Percentiles rank a stretch among this genome's conserved stretches.
phyloP scores from a whole-genome alignment of 2,113 vertebrate species.

The Xiphophorus couchianus region DNA sequence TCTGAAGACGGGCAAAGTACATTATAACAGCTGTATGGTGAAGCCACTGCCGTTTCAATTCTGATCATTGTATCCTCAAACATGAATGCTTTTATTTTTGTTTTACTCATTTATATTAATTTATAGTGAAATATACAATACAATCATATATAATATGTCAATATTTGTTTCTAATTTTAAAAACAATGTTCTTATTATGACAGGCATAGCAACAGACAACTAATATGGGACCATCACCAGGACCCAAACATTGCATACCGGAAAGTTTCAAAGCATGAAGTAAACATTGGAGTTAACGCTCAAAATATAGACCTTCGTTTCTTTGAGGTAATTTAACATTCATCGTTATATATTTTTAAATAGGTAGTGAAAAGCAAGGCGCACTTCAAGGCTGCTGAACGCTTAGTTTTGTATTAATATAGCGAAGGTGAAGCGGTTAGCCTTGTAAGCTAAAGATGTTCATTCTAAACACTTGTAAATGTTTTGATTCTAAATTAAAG shows the following conservation, averaged over 20 bases:
- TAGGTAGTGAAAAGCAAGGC: accelerated
- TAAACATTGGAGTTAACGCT: constrained; percentile 58
- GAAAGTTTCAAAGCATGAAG: constrained; percentile 59
- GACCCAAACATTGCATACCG: constrained; percentile 67
- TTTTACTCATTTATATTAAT: neutral
- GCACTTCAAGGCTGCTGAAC: accelerated
- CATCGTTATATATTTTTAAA: neutral
- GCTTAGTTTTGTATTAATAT: neutral
- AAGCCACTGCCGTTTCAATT: constrained; percentile 21
- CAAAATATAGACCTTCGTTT: constrained; percentile 12
- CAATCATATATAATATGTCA: neutral
- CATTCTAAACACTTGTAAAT: neutral
- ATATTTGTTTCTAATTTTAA: neutral
- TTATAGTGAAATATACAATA: accelerated
- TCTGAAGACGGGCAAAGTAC: constrained; percentile 26
- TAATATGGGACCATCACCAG: constrained; percentile 2
- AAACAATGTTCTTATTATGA: neutral
- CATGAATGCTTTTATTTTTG: accelerated
- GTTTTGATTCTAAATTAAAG: neutral
- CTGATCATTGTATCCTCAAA: neutral
- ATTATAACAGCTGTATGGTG: neutral
- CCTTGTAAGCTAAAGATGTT: neutral
- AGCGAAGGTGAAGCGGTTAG: neutral
- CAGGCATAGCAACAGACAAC: constrained; percentile 54
- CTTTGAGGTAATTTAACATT: constrained; percentile 53